Percentiles rank a stretch among this genome's conserved stretches.
phyloP scores from a whole-genome alignment of 2,888 invertebrate species.

The Deilephila elpenor region DNA sequence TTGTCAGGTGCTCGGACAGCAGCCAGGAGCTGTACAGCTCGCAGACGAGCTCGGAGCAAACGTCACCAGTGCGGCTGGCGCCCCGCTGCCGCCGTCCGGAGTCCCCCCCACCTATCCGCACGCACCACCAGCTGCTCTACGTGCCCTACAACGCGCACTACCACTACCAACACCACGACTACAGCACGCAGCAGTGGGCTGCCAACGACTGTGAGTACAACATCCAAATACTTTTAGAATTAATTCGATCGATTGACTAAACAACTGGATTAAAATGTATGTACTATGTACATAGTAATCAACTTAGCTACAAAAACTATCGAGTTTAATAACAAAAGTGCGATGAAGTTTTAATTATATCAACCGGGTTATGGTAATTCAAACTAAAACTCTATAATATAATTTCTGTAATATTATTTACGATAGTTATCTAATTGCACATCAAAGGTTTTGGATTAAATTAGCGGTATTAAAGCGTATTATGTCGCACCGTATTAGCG shows the following conservation, averaged over 20 bases:
- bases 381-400: neutral
- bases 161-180: constrained; percentile 72
- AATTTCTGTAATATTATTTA: neutral
- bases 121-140: constrained; percentile 88
- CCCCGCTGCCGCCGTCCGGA: constrained; percentile 84
- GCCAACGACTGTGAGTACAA: constrained; percentile 67
- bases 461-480: neutral
- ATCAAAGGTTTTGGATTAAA: neutral
- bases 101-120: constrained; percentile 88
- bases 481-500: neutral
- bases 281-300: neutral
- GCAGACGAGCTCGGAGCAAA: constrained; percentile 77
- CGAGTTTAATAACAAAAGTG: neutral
- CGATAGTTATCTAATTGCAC: no score
- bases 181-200: constrained; percentile 65
- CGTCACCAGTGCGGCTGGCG: constrained; percentile 72
- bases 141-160: constrained; percentile 86
- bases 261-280: neutral
- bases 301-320: no score
- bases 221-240: neutral
- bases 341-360: neutral
- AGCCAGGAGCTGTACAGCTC: constrained; percentile 80
- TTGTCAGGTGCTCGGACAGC: constrained; percentile 74
- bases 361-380: neutral
- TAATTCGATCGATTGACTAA: neutral